phyloP scores from a whole-genome alignment of 2,888 invertebrate genomes.

The Dicycla oo region DNA sequence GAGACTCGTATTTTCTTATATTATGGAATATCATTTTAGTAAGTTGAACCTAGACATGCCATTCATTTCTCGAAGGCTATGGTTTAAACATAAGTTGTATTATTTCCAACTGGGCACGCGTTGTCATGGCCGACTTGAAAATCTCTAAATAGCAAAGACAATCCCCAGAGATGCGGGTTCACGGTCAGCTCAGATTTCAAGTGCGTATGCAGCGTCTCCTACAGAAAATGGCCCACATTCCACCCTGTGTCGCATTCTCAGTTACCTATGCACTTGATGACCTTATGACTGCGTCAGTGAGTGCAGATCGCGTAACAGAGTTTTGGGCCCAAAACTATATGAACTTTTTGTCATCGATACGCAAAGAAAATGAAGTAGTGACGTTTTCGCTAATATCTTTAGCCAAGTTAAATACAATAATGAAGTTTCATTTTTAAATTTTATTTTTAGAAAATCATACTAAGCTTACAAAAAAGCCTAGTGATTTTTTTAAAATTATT shows the following conservation, averaged over 20 bases:
- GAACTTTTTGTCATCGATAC: too few species aligned
- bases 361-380: neutral
- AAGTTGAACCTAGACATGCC: neutral
- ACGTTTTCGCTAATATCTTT: neutral
- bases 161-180: neutral
- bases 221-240: neutral
- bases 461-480: too few species aligned
- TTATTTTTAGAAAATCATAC: too few species aligned
- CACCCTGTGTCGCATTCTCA: neutral
- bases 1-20: neutral
- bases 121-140: too few species aligned
- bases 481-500: too few species aligned
- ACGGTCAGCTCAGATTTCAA: neutral
- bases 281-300: neutral
- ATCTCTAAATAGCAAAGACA: neutral
- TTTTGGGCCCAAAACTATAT: too few species aligned
- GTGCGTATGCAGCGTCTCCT: neutral
- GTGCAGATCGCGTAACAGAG: too few species aligned
- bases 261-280: neutral
- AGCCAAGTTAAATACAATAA: neutral
- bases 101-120: neutral
- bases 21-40: neutral
- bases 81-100: neutral
- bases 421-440: too few species aligned
- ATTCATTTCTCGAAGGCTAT: neutral